Percentiles rank a stretch among this genome's conserved stretches.
phyloP scores from a whole-genome alignment of 1,140 invertebrate species.

The Dendroctonus valens region DNA sequence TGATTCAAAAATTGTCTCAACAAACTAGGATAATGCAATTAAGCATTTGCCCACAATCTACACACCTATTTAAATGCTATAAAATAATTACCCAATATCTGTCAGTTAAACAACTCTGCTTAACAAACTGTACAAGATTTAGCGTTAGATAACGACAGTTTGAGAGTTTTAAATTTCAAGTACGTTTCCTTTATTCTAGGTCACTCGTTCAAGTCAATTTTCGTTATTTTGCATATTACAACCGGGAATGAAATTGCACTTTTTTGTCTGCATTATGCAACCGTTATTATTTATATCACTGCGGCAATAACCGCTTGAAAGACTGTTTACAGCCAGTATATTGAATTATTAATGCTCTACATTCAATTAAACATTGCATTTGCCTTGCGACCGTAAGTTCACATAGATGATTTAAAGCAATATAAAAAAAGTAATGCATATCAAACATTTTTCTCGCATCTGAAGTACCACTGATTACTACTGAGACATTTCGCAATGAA shows the following conservation, averaged over 20 bases:
- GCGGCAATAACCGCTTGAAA: not conserved
- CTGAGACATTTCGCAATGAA: no score
- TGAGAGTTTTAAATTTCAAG: conserved; percentile 8
- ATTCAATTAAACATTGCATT: no score
- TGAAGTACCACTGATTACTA: no score
- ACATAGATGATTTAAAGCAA: no score
- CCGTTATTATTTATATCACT: conserved; percentile 15
- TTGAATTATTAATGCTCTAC: not conserved
- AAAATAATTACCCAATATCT: not conserved
- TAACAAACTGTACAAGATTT: conserved; percentile 6
- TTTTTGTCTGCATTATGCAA: conserved; percentile 14
- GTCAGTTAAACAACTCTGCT: conserved; percentile 7
- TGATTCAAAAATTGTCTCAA: no score
- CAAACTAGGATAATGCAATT: no score
- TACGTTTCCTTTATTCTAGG: conserved; percentile 26
- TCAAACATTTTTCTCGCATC: no score
- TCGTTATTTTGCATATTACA: conserved; percentile 20
- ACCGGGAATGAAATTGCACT: conserved; percentile 9
- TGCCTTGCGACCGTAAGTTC: no score
- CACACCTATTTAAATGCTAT: no score
- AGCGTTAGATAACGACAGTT: conserved; percentile 15
- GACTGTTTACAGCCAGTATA: not conserved
- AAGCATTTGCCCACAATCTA: no score
- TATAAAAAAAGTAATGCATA: no score
- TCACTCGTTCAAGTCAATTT: conserved; percentile 17